Evolutionary conservation across 1,140 invertebrate species (phyloP).

Genomic region (Pseudomyrmex sp.): DNA sequence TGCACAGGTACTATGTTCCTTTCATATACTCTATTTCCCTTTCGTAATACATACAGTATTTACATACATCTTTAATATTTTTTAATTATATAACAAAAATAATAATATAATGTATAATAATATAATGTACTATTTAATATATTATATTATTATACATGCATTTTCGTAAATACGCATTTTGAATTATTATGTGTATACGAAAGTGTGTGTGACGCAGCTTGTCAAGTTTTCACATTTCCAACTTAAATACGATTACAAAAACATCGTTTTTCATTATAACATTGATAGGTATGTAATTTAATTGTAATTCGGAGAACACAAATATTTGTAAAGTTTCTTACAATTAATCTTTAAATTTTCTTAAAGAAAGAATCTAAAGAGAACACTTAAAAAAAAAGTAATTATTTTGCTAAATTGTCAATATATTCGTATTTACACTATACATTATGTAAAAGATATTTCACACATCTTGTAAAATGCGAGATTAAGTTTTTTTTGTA

Average conservation of each 20-base stretch:
- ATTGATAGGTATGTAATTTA: no score
- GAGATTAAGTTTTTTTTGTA: constrained; percentile 8
- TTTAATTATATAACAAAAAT: constrained; percentile 2
- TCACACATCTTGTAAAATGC: background rate
- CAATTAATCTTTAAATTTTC: no score
- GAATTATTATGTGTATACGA: background rate
- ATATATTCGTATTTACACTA: constrained; percentile 55
- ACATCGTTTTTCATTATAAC: background rate
- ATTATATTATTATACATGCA: constrained; percentile 2
- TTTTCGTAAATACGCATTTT: background rate
- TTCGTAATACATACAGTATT: constrained; percentile 34
- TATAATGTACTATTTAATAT: no score
- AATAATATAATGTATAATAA: no score
- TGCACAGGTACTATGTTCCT: constrained; percentile 56
- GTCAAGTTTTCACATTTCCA: background rate
- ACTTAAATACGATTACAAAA: background rate
- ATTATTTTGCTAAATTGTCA: background rate
- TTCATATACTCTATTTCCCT: constrained; percentile 7
- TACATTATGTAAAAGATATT: constrained; percentile 38
- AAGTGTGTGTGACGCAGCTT: background rate
- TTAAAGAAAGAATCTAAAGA: no score
- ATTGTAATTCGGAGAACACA: no score
- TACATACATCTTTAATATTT: constrained; percentile 19
- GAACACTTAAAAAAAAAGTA: background rate
- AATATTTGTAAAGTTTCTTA: no score